phyloP scores from a whole-genome alignment of 2,113 vertebrate genomes.

The Etia nguti region DNA sequence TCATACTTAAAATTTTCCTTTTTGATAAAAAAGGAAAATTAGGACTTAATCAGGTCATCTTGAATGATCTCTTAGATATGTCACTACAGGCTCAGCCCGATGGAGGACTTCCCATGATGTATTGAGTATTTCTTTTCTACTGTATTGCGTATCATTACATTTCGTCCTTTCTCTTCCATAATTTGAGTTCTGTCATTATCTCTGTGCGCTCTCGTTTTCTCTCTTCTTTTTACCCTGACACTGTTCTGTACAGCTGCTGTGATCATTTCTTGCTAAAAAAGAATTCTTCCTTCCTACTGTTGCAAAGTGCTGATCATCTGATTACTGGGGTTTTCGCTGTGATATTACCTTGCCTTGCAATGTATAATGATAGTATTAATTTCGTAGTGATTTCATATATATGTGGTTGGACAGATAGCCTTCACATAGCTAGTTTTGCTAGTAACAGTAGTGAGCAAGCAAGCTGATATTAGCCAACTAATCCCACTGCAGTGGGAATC shows the following conservation, averaged over 20 bases:
- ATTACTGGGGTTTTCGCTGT: not conserved
- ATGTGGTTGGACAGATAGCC: not conserved
- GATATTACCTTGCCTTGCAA: not conserved
- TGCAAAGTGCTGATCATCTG: not conserved
- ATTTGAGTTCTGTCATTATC: not conserved
- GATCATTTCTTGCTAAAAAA: not conserved
- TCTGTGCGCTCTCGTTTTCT: not conserved
- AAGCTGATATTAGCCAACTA: not conserved
- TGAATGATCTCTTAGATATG: not conserved
- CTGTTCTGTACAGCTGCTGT: fast-evolving
- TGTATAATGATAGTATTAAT: not conserved
- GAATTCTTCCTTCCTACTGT: not conserved
- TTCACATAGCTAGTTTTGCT: not conserved
- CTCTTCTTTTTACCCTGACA: not conserved
- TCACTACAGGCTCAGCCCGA: not conserved
- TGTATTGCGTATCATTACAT: not conserved
- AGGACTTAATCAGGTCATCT: not conserved
- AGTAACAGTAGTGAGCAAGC: not conserved
- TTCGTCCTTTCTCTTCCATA: not conserved
- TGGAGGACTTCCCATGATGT: not conserved
- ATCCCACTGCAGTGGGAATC: not conserved
- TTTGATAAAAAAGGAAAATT: not conserved
- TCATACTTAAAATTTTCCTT: not conserved
- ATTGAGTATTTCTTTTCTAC: not conserved
- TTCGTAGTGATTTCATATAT: not conserved